Base-by-base conservation (phyloP, 2,113 vertebrate species). In the Epinephelus cyanopodus region DNA sequence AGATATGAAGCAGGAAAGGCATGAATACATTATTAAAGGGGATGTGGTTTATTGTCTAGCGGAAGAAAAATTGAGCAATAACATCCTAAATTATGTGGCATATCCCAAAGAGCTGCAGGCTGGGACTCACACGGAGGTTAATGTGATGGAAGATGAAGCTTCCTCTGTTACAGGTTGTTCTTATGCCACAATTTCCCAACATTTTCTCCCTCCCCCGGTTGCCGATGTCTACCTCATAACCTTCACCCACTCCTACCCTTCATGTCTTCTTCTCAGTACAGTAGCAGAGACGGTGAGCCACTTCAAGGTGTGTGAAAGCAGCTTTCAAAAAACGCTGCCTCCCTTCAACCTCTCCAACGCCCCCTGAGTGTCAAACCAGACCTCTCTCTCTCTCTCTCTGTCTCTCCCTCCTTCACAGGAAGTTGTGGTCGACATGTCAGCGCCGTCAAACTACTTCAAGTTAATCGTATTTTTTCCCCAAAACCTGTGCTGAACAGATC, bases 241-340 rank as follows among this genome's bases (percentile, higher is more conserved):
- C 77, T 84, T 79, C 83, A 75, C 81, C 70, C 87, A 68, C 88
- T 82, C 66, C 69, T 27, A 25, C 27, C 68, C 73, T 74, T 79
- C 77, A 67, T 62, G 70, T 66, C 79, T 69, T 78, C 69, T 71
- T 73, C 84, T 77, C 61, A 62, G 77, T 87, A 92, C 93, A 89
- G 93, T 93, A 93, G 90, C 92, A 84, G 77, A 85, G 82, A 85
- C 65, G 63, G 54, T 21, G 75, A 93, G 89, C 92, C 92, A 94
- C 92, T 94, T 94, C 92, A 93, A 93, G 83, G 83, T 56, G 60
- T 53, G 79, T 84, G 72, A 89, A 74, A 84, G 87, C 63, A 4
- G 54, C 57, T 79, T 90, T 87, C 37, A 69, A 76, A 48, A 66
- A 47, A 76, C 3, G 4, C 52, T 68, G 45, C 67, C 77, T 84